Base-by-base conservation (phyloP, 2,888 invertebrate genomes). In the Laothoe populi region DNA sequence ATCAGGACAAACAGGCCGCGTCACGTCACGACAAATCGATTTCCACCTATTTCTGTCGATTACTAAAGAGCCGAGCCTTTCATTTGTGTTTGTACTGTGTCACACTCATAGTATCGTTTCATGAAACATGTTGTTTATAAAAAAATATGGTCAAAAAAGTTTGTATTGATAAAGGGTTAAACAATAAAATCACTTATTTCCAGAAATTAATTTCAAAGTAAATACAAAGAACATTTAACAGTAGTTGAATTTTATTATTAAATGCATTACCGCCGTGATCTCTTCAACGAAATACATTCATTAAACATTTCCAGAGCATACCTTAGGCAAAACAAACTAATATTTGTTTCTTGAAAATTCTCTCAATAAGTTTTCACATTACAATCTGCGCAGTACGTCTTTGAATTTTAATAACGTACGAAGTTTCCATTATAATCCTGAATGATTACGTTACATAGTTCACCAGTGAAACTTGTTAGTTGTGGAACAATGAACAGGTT, bases 21-120 rank as follows among this genome's bases (percentile, higher is more conserved):
- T 68, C 70, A 68, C 63, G 48, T 63, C 70, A 71, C 69, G 68
- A 67, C 67, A 63, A 62, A 75, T 77, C 70, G 73, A 76, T 76
- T 70, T 66, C 70, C 66, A 63, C 64, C 69, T 77, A 73, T 73
- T 78, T 77, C 58, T 69, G 68, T 65, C 63, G 49, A 66, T 61
- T 46, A 64, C 67, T 72, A 75, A 72, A 71, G 67, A 62, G 60
- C 61, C 71, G 49, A 67, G 71, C 68, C 73, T 65, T 64, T 66
- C 71, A 65, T 74, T 75, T 75, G 66, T 61, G 61, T 69, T 70
- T 62, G 57, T 59, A 61, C 63, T 57, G 60, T 44, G 31, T 23
- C 26, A 13, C 57, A 46, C 5, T 53, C 8, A 53, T 42, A 53
- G 60, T 60, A n/a, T 35, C 19, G 16, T 16, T 60, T 21, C 16